A percentile compares a stretch with the other conserved stretches of the same genome.
Conservation (phyloP, 1,140 invertebrate species). For the Bactericera cockerelli region DNA sequence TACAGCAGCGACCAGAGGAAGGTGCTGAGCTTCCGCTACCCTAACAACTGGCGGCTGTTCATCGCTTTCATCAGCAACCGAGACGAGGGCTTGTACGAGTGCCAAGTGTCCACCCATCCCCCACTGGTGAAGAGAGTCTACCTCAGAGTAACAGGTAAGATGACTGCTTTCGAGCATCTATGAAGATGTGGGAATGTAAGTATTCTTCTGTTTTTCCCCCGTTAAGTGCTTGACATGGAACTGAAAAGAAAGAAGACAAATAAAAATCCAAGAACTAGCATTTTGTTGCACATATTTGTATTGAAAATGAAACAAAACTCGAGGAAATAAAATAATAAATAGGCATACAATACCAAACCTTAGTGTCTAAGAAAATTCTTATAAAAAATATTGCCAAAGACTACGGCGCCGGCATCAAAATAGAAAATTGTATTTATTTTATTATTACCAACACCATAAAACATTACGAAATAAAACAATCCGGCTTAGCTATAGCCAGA, state of each 20-base stretch:
- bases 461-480: too few relatives aligned
- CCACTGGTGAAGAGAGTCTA: conserved; percentile 34
- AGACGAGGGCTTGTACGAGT: conserved; percentile 66
- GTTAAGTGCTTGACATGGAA: not conserved
- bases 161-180: too few relatives aligned
- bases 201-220: not conserved
- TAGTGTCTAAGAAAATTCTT: too few relatives aligned
- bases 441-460: too few relatives aligned
- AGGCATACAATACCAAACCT: too few relatives aligned
- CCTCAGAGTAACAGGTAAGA: conserved; percentile 31
- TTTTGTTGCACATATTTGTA: too few relatives aligned
- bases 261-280: not conserved
- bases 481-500: too few relatives aligned
- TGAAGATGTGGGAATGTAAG: not conserved
- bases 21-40: conserved; percentile 41
- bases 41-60: conserved; percentile 67
- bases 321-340: too few relatives aligned
- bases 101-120: conserved; percentile 73
- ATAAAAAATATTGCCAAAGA: too few relatives aligned
- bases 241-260: not conserved
- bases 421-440: too few relatives aligned
- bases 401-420: too few relatives aligned
- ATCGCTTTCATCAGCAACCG: conserved; percentile 54
- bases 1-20: conserved; percentile 38
- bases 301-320: too few relatives aligned